These are phyloP conservation scores for Ricordea florida DNA, from an alignment of 92 coral and sea anemone genomes.

Conservation along the genomic window DNA sequence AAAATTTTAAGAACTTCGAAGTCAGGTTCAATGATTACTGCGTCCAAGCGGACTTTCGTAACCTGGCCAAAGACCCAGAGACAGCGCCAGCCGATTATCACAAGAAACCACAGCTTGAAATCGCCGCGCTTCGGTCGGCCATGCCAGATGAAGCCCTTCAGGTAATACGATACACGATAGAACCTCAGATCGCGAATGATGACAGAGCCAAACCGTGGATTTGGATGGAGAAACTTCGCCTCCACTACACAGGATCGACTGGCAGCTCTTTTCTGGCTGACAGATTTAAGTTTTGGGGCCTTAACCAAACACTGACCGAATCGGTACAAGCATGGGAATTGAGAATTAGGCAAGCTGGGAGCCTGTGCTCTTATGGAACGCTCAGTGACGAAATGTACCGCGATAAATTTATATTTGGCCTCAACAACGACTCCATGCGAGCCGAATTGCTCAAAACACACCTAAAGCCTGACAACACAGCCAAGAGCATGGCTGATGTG, in stretches of 20 bases:
- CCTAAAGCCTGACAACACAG: no score
- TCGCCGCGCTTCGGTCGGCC: slow-evolving; percentile 46
- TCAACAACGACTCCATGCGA: no score
- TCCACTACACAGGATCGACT: slow-evolving; percentile 32
- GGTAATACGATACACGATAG: slow-evolving; percentile 13
- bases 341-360: slow-evolving; percentile 25
- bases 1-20: slow-evolving; percentile 55
- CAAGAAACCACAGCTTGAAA: slow-evolving; percentile 43
- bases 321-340: neutral
- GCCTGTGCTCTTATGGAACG: slow-evolving; percentile 38
- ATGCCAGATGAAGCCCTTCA: slow-evolving; percentile 18
- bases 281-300: slow-evolving; percentile 47
- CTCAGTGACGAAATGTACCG: slow-evolving; percentile 29
- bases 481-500: no score
- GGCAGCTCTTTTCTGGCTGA: slow-evolving; percentile 12
- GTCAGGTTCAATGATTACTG: slow-evolving; percentile 45
- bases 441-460: no score
- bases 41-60: slow-evolving; percentile 25
- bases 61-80: slow-evolving; percentile 28
- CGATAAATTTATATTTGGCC: no score
- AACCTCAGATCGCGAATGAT: slow-evolving; percentile 10
- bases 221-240: slow-evolving; percentile 35
- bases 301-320: neutral
- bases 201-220: slow-evolving; percentile 22
- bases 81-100: slow-evolving; percentile 12